phyloP scores from a whole-genome alignment of 2,113 vertebrate species.

The Dasypus novemcinctus region DNA sequence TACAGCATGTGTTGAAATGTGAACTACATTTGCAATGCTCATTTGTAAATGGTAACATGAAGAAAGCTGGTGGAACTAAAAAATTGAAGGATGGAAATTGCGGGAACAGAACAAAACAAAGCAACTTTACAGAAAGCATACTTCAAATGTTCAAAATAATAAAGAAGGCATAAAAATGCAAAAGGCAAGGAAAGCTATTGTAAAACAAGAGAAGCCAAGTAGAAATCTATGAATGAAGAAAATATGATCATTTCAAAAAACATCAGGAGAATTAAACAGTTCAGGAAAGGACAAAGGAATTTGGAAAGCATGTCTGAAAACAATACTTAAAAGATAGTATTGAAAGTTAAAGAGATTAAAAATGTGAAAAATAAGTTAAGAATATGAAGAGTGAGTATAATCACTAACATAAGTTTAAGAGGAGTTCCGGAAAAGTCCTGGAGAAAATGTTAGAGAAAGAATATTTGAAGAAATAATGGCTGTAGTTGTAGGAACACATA shows the following conservation, averaged over 20 bases:
- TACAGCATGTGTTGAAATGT: not conserved
- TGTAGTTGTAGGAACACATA: not conserved
- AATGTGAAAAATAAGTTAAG: not conserved
- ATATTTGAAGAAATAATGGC: not conserved
- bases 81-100: not conserved
- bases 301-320: not conserved
- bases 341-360: not conserved
- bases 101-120: not conserved
- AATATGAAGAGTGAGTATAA: not conserved
- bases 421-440: not conserved
- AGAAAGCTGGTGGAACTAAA: not conserved
- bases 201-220: not conserved
- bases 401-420: not conserved
- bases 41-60: not conserved
- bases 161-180: not conserved
- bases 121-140: not conserved
- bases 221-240: not conserved
- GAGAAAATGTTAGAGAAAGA: not conserved
- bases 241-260: not conserved
- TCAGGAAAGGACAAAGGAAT: not conserved
- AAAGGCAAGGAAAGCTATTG: not conserved
- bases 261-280: not conserved
- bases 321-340: not conserved
- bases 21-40: not conserved
- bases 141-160: not conserved